These are phyloP conservation scores for Pseudochaenichthys georgianus DNA, from an alignment of 2,797 vertebrate genomes.

Conservation along the genomic window DNA sequence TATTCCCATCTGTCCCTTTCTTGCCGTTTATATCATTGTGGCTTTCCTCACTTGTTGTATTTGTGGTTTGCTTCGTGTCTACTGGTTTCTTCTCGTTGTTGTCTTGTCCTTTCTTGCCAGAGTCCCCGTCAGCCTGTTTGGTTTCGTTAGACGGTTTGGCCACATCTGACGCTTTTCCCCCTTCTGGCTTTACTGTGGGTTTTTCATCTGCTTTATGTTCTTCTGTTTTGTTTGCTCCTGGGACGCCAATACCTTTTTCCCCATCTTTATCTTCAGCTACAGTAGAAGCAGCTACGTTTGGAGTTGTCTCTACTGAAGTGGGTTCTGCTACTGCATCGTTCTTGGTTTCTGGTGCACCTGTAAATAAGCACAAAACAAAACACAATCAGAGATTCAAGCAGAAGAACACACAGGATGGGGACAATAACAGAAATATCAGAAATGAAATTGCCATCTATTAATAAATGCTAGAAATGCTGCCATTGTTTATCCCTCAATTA, in stretches of 20 bases:
- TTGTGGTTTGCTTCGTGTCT: not conserved
- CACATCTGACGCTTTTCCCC: accelerated
- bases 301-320: accelerated
- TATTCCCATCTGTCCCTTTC: not conserved
- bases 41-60: accelerated
- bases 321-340: not conserved
- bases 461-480: not conserved
- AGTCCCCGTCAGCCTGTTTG: accelerated
- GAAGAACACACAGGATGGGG: not conserved
- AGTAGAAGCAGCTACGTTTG: accelerated
- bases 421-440: not conserved
- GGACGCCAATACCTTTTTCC: accelerated
- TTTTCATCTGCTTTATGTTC: accelerated
- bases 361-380: not conserved
- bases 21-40: accelerated
- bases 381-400: not conserved
- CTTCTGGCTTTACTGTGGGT: accelerated
- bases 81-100: not conserved
- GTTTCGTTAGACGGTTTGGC: too few relatives aligned
- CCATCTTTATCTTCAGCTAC: accelerated
- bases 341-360: not conserved
- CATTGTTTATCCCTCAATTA: not conserved
- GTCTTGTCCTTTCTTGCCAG: too few relatives aligned
- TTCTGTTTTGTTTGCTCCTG: accelerated
- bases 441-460: not conserved